phyloP scores from a whole-genome alignment of 92 coral and sea anemone genomes.

The Chrysogorgia sp. region DNA sequence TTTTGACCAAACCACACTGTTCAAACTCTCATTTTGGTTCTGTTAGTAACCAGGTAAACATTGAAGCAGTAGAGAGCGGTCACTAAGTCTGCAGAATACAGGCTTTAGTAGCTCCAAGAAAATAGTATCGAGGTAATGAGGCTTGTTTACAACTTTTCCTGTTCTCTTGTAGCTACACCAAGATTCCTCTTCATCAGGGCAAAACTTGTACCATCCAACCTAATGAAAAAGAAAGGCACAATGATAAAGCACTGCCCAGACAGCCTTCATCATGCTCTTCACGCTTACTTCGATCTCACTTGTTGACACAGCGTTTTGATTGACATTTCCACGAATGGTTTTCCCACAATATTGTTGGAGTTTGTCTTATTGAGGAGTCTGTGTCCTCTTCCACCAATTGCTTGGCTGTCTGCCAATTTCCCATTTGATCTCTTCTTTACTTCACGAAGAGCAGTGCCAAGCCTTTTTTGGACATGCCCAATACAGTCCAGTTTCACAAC shows the following conservation, averaged over 20 bases:
- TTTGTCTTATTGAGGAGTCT: conserved; percentile 25
- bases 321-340: conserved; percentile 35
- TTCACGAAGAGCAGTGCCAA: too few relatives aligned
- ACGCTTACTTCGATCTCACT: not conserved
- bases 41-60: conserved; percentile 40
- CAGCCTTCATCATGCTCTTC: conserved; percentile 16
- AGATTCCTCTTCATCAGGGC: not conserved
- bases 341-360: conserved; percentile 38
- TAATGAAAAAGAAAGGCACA: conserved; percentile 6
- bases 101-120: conserved; percentile 39
- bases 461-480: not conserved
- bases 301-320: not conserved
- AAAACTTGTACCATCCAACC: conserved; percentile 34
- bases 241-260: conserved; percentile 7
- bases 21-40: too few relatives aligned
- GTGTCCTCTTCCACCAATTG: conserved; percentile 31
- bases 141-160: conserved; percentile 1
- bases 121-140: conserved; percentile 44
- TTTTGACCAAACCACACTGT: too few relatives aligned
- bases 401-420: conserved; percentile 33
- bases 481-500: conserved; percentile 30
- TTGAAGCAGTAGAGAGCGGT: conserved; percentile 23
- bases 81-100: conserved; percentile 24
- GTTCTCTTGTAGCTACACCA: conserved; percentile 32
- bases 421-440: not conserved